Conservation (phyloP, 2,113 vertebrate genomes). For the Myotis lucifugus region DNA sequence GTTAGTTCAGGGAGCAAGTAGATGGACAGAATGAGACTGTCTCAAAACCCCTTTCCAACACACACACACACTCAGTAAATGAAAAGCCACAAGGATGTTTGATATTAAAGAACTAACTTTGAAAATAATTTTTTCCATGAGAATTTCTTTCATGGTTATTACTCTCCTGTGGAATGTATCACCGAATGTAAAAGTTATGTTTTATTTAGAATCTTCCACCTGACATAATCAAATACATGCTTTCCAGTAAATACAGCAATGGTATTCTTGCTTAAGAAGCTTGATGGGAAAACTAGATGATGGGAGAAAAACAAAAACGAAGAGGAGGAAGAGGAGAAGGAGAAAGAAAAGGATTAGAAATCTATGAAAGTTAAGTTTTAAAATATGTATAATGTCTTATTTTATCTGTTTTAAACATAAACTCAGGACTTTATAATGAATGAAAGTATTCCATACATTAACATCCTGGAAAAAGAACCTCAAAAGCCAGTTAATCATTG, state of each 20-base stretch:
- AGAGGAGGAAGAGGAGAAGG: neutral
- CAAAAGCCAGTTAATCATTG: constrained; percentile 57
- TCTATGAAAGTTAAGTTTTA: neutral
- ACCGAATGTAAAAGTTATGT: neutral
- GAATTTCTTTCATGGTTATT: neutral
- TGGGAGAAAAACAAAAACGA: no score
- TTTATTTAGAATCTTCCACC: neutral
- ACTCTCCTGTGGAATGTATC: neutral
- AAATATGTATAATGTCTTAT: neutral
- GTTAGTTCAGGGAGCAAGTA: neutral
- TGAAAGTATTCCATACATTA: neutral
- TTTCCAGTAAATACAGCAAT: neutral
- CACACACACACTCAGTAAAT: neutral
- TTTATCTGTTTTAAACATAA: neutral
- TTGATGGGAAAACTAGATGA: neutral
- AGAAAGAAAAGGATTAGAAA: neutral
- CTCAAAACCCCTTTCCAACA: neutral
- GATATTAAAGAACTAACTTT: neutral
- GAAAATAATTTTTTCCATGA: neutral
- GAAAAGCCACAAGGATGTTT: neutral
- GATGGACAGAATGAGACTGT: neutral
- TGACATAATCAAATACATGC: neutral
- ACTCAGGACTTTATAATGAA: neutral
- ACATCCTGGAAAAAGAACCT: neutral
- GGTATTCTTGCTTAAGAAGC: neutral